Evolutionary conservation across 37 sponge, comb jelly and placozoan genomes (phyloP).

Genomic region (Mnemiopsis leidyi): DNA sequence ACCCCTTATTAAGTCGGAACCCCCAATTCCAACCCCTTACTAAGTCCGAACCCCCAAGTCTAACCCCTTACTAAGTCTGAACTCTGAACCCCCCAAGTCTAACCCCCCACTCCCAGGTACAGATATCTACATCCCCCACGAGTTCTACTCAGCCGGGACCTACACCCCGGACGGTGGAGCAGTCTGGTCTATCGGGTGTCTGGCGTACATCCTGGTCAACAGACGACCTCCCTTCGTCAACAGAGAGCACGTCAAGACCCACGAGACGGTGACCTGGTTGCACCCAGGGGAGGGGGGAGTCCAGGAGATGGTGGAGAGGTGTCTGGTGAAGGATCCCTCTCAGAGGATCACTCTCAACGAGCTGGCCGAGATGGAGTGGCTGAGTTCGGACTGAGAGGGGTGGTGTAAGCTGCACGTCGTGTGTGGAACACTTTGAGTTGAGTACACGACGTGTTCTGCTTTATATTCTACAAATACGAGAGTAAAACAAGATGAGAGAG

Average conservation of each 20-base stretch:
- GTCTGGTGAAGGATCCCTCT: background rate
- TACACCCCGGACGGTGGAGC: conserved; percentile 50
- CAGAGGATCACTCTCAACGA: background rate
- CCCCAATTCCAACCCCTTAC: too few relatives aligned
- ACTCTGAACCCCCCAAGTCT: too few relatives aligned
- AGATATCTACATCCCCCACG: conserved; percentile 56
- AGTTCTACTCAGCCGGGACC: conserved; percentile 19
- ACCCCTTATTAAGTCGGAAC: too few relatives aligned
- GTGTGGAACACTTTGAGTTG: too few relatives aligned
- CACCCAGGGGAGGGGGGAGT: background rate
- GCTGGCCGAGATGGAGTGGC: background rate
- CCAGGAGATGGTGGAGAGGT: background rate
- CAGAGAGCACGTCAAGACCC: conserved; percentile 28
- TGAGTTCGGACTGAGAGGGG: background rate
- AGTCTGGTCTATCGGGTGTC: conserved; percentile 59
- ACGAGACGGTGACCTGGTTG: background rate
- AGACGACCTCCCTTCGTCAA: conserved; percentile 34
- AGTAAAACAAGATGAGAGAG: too few relatives aligned
- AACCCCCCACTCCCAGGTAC: conserved; percentile 7
- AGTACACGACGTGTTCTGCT: too few relatives aligned
- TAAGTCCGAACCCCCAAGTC: too few relatives aligned
- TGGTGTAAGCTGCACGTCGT: too few relatives aligned
- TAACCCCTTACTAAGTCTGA: too few relatives aligned
- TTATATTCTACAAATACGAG: too few relatives aligned
- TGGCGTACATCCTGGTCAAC: conserved; percentile 39